Base-by-base conservation (phyloP, 1,140 invertebrate genomes). In the Pseudomyrmex concolor region DNA sequence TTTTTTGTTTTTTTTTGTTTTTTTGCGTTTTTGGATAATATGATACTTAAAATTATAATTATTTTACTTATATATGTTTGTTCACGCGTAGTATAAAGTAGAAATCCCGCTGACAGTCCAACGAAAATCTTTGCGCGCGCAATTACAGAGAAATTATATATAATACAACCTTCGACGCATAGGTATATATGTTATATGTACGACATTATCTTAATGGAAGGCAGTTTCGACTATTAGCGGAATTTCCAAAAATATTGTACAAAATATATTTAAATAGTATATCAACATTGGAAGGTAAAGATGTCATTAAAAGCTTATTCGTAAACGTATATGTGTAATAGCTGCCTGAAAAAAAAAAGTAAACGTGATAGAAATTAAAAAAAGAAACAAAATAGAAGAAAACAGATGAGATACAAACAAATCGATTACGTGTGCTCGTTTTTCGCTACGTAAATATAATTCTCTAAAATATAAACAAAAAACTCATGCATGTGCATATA, bases 111-210 rank as follows among this genome's bases (percentile, higher is more conserved):
- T 50, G 67, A 82, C 63, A 68, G 66, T 85, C 67, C 60, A 76
- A 84, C 63, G 34, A 66, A 82, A 76, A 81, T 60, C 15, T 59
- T 80, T 17, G 25, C 50, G 83, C 19, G 25, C 50, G 83, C 43
- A 34, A 66, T 70, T 71, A 68, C 72, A 34, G 60, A 90, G 60
- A 90, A 86, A 85, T 85, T 85, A 84, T 70, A 86, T 85, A 71
- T 76, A 84, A 57, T 63, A 15, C 51, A 34, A 34, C 34, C 34
- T 34, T 34, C 34, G 34, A 34, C 5, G 34, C 34, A 7, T 34
- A 25, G 25, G 25, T 25, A 25, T 25, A 25, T 25, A 0, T 25
- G 25, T 25, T 25, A 83, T 66, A 13, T 54, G 45, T 84, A 64
- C 67, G 66, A 34, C 34, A 82, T 82, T 51, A 2, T 82, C 50